Evolutionary conservation across 2,113 vertebrate genomes (phyloP), one percentile per base, ranked within the genome.

Genomic region (Myiagra hebetior): DNA sequence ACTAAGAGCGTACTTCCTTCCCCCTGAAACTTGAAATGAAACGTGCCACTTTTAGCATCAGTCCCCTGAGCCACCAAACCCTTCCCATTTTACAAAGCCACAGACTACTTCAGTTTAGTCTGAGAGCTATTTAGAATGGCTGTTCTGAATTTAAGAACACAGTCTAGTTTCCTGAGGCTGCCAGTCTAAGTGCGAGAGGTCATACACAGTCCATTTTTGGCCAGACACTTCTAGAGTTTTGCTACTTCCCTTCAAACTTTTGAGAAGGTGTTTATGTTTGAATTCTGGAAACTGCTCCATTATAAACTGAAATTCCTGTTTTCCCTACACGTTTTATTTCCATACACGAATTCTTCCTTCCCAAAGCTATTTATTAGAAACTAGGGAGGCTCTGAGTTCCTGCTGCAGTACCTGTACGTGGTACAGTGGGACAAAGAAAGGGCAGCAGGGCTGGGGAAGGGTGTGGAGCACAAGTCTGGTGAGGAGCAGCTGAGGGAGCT

Each of bases 11-110:
- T 70, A 55, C 56, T 95, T 95, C 94, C 93, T 95, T 96, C 73
- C 96, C 91, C 78, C 68, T 2, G 57, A 97, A 96, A 96, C 91
- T 55, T 74, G 83, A 96, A 95, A 91, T 1, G 82, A 96, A 88
- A 91, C 3, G 0, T 49, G 56, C 49, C 33, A 27, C 46, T 77
- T 93, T 94, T 94, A 94, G 86, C 72, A 70, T 23, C 68, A 67
- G 72, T 67, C 78, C 77, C 70, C 87, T 33, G 39, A 77, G 72
- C 39, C 75, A 75, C 21, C 15, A 42, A 77, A 64, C 9, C 18
- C 63, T 94, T 94, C 79, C 75, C 72, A 63, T 93, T 94, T 93
- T 12, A 57, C 79, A 90, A 84, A 86, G 42, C 72, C 85, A 62
- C 68, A 85, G 27, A 67, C 47, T 81, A 13, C 52, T 63, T 84